Base-by-base conservation (phyloP, 2,888 invertebrate species). In the Chrysotoxum bicinctum region DNA sequence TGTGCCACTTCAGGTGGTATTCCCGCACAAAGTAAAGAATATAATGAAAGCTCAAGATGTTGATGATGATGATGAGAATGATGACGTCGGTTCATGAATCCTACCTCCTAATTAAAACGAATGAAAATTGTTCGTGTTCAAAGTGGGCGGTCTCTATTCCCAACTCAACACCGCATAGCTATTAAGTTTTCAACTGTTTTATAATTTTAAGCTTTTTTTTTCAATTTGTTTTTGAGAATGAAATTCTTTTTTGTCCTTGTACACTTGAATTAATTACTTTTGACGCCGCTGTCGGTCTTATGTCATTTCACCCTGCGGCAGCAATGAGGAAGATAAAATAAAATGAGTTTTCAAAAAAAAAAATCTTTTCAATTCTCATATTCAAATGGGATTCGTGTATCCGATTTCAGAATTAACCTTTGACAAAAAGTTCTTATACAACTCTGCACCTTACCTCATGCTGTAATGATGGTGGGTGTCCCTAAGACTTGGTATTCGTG, bases 1-100 rank as follows among this genome's bases (percentile, higher is more conserved):
- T 84, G 66, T 50, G 79, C 83, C 79, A 84, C 79, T 84, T 79
- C 70, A 75, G 69, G 79, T 79, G 74, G 69, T 52, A 54, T 66
- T 58, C 58, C 70, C 74, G 50, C 66, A 60, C 74, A 84, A 79
- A 79, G 74, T 66, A 83, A 83, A 78, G 64, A 74, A 70, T 74
- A 83, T 74, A 79, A 74, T 66, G 79, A 83, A 79, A 74, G 79
- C 79, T 74, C 83, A 83, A 79, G 78, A 78, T 74, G 83, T 70
- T 84, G 83, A 69, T 58, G 32, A 74, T 43, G 73, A 73, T 56
- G 77, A 54, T 69, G 83, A 74, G 21, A 78, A 74, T 75, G 78
- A 62, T 50, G 78, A 78, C 69, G 78, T 66, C 43, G 73, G 48
- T 69, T 83, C 69, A 78, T 50, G 78, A 66, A 78, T 83, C 43